These are phyloP conservation scores for Eucera pruinosa DNA, from an alignment of 2,888 invertebrate genomes.

Conservation along the genomic window DNA sequence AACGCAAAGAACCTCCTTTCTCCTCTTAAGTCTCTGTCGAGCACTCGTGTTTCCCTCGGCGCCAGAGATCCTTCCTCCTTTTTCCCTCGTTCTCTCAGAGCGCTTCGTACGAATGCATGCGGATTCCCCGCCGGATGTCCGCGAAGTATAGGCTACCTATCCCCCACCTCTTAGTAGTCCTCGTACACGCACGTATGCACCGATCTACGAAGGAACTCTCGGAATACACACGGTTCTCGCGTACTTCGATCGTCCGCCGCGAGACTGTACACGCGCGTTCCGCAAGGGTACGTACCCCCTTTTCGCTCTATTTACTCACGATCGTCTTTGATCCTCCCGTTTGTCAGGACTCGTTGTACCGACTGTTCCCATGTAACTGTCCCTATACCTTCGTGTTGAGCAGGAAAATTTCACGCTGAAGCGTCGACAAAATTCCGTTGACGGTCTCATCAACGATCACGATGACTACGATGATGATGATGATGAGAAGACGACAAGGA, in stretches of 20 bases:
- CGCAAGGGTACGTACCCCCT: constrained; percentile 53
- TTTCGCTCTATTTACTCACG: constrained; percentile 64
- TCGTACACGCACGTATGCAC: constrained; percentile 58
- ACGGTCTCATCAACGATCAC: constrained; percentile 61
- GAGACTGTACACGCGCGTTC: constrained; percentile 51
- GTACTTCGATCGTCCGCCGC: constrained; percentile 63
- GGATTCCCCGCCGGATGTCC: constrained; percentile 68
- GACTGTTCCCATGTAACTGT: constrained; percentile 44
- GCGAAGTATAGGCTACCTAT: constrained; percentile 53
- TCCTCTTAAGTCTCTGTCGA: constrained; percentile 28
- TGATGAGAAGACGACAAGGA: constrained; percentile 33
- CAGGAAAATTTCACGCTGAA: constrained; percentile 44
- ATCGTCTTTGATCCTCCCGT: constrained; percentile 46
- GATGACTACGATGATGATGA: constrained; percentile 26
- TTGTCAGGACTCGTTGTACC: constrained; percentile 28
- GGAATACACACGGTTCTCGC: constrained; percentile 45
- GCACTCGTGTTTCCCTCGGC: constrained; percentile 38
- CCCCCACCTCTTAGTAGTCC: constrained; percentile 35
- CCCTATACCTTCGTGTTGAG: constrained; percentile 16
- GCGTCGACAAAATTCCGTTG: constrained; percentile 45
- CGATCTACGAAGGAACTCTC: constrained; percentile 35
- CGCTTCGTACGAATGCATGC: constrained; percentile 53
- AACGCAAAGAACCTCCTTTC: constrained; percentile 59
- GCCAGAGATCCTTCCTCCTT: constrained; percentile 40
- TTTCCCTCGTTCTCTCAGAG: constrained; percentile 44